phyloP scores from a whole-genome alignment of 23 tunicate genomes.

The Diplosoma virens region DNA sequence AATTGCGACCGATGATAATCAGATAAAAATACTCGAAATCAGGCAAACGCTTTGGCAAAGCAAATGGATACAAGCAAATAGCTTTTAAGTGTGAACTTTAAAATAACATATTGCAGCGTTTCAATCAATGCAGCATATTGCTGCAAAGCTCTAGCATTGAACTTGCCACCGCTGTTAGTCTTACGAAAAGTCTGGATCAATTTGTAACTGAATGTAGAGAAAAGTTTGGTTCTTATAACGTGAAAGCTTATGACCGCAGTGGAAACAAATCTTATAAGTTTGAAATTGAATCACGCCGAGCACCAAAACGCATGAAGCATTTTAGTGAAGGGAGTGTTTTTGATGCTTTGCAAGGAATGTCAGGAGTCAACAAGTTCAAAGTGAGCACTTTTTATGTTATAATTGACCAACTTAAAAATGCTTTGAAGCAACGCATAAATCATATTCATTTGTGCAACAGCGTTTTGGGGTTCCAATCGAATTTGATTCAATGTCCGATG shows the following conservation, averaged over 20 bases:
- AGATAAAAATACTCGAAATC: too few relatives aligned
- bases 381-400: conserved; percentile 10
- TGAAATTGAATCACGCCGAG: conserved; percentile 16
- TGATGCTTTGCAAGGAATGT: conserved; percentile 12
- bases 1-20: too few relatives aligned
- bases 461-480: conserved; percentile 11
- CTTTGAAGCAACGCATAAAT: conserved; percentile 10
- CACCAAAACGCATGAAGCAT: conserved; percentile 9
- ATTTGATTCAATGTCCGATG: conserved; percentile 1
- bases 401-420: conserved; percentile 8
- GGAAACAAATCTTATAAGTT: background rate
- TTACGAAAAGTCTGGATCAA: conserved; percentile 4
- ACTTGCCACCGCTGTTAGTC: conserved; percentile 10
- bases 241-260: too few relatives aligned
- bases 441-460: conserved; percentile 7
- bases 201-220: conserved; percentile 13
- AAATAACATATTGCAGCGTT: background rate
- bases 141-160: conserved; percentile 7
- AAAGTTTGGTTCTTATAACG: too few relatives aligned
- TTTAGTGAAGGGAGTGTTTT: background rate
- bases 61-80: conserved; percentile 1
- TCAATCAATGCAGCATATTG: conserved; percentile 3
- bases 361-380: conserved; percentile 7
- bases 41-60: too few relatives aligned
- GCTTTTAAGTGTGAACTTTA: background rate